A percentile compares a stretch with the other conserved stretches of the same genome.
Conservation (phyloP, 2,888 invertebrate species). For the Scaptomyza cyrtandrae region DNA sequence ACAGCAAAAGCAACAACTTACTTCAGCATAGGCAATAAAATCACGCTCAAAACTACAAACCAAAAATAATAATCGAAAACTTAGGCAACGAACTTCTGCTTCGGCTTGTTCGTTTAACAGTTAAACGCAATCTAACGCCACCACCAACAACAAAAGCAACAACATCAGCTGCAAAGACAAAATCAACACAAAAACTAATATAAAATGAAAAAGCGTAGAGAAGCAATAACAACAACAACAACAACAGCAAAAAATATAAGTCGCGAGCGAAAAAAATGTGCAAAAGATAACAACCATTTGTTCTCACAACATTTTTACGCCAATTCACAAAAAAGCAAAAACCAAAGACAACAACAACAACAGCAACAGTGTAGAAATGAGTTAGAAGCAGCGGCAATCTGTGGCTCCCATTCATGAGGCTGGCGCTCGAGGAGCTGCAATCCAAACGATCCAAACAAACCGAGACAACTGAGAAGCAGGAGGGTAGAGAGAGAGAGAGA, state of each 20-base stretch:
- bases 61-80: constrained; percentile 36
- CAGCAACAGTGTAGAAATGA: constrained; percentile 57
- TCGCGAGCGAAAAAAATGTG: constrained; percentile 63
- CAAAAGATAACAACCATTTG: constrained; percentile 79
- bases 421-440: constrained; percentile 74
- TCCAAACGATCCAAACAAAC: constrained; percentile 58
- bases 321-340: constrained; percentile 71
- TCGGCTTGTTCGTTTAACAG: constrained; percentile 48
- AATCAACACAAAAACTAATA: constrained; percentile 49
- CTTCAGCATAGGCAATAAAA: constrained; percentile 42
- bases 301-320: constrained; percentile 81
- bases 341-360: constrained; percentile 31
- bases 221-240: constrained; percentile 10
- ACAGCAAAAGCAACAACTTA: constrained; percentile 11
- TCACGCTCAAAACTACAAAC: constrained; percentile 27
- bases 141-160: constrained; percentile 33
- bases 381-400: constrained; percentile 69
- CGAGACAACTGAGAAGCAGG: constrained; percentile 19
- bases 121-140: constrained; percentile 68
- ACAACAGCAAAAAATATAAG: constrained; percentile 20
- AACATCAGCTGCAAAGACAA: constrained; percentile 48
- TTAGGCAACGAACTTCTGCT: constrained; percentile 54
- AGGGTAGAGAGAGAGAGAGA: constrained; percentile 5
- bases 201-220: constrained; percentile 12
- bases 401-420: constrained; percentile 74